Evolutionary conservation across 2,113 vertebrate species (phyloP), one percentile per base, ranked within the genome.

Genomic region (Synchiropus splendidus): DNA sequence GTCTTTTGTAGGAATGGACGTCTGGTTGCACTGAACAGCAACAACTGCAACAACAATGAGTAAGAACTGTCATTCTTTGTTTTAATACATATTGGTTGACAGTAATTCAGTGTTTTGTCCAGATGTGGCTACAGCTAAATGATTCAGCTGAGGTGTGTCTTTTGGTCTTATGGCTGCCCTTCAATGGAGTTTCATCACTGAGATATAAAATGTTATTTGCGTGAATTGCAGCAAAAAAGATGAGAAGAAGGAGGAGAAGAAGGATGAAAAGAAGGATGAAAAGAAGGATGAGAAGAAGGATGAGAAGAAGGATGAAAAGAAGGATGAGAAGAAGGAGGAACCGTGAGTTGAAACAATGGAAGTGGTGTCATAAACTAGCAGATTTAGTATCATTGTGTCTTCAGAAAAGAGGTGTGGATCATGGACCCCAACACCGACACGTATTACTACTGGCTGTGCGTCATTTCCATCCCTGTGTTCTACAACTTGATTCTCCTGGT

Each of bases 401-500:
- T 40, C 48, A 87, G 85, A 36, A 85, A 85, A 33, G 68, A 88
- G 1, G 15, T 87, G 2, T 90, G 85, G 83, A 85, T 94, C 55
- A 56, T 98, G 63, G 93, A 98, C 68, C 95, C 95, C 12, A 86
- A 89, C 11, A 88, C 89, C 51, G 88, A 89, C 31, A 0, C 65
- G 6, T 98, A 98, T 77, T 98, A 97, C 59, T 77, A 75, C 77
- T 97, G 94, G 95, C 77, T 98, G 52, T 67, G 63, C 0, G 15
- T 79, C 16, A 80, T 97, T 1, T 72, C 92, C 14, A 13, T 86
- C 12, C 90, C 94, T 0, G 82, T 90, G 16, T 90, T 96, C 77
- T 98, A 97, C 66, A 98, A 97, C 81, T 85, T 94, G 79, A 95
- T 91, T 51, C 58, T 98, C 50, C 79, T 98, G 1, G 82, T 96